These are phyloP conservation scores for Pachycephus smyrnensis DNA, from an alignment of 2,888 invertebrate genomes.

Conservation along the genomic window DNA sequence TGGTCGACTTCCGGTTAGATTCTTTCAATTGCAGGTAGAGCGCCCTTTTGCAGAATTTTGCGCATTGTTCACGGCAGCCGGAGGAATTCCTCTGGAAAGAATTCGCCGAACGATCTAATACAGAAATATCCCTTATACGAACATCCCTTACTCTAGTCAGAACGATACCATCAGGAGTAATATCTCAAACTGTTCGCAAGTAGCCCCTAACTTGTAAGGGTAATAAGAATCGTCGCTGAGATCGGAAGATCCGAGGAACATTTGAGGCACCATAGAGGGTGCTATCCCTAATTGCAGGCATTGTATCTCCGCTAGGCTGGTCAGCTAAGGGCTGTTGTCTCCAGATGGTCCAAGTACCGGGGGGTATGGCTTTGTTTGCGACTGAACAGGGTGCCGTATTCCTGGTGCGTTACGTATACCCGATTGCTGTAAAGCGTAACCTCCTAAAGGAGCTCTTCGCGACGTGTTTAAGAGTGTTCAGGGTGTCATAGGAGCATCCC, in stretches of 20 bases:
- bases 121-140: not conserved
- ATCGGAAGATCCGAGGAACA: constrained; percentile 10
- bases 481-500: constrained; percentile 32
- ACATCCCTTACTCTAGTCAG: not conserved
- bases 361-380: constrained; percentile 55
- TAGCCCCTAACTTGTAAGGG: not conserved
- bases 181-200: not conserved
- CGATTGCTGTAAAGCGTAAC: constrained; percentile 24
- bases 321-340: constrained; percentile 30
- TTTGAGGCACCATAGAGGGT: constrained; percentile 33
- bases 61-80: constrained; percentile 13
- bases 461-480: constrained; percentile 46
- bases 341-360: constrained; percentile 18
- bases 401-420: constrained; percentile 34
- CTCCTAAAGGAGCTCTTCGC: constrained; percentile 39
- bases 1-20: constrained; percentile 45
- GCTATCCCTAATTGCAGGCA: constrained; percentile 43
- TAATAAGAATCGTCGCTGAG: not conserved
- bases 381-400: constrained; percentile 61
- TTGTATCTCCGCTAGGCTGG: constrained; percentile 41
- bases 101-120: not conserved
- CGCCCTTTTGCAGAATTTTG: not conserved
- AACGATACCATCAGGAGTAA: not conserved
- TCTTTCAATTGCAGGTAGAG: constrained; percentile 46
- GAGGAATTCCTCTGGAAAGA: not conserved